Conservation (phyloP, 2,888 invertebrate genomes). For the Limenitis camilla region DNA sequence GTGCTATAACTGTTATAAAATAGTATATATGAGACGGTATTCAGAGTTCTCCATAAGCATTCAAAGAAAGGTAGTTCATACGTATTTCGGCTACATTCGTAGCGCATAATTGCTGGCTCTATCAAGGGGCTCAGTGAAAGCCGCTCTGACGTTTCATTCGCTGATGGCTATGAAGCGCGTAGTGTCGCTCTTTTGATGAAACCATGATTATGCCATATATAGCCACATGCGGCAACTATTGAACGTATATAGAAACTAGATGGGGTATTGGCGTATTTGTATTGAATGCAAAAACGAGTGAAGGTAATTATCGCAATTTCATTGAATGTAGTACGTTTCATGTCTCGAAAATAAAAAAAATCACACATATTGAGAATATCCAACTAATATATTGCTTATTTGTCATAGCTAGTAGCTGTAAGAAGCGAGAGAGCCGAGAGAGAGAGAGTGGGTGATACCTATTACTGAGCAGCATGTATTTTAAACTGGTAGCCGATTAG, state of each 20-base stretch:
- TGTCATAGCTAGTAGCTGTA: too few species aligned
- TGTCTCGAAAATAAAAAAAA: too few species aligned
- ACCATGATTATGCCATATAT: conserved; percentile 64
- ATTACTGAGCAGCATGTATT: too few species aligned
- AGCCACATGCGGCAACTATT: conserved; percentile 28
- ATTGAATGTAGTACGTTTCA: too few species aligned
- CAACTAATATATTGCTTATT: too few species aligned
- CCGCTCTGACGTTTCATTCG: conserved; percentile 45
- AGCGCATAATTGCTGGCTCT: conserved; percentile 54
- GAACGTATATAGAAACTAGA: conserved; percentile 12
- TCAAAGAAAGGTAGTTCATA: neutral
- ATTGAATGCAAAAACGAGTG: neutral
- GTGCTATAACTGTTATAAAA: too few species aligned
- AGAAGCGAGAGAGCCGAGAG: too few species aligned
- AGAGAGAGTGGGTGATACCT: too few species aligned
- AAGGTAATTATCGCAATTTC: too few species aligned
- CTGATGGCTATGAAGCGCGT: conserved; percentile 45
- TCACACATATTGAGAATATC: too few species aligned
- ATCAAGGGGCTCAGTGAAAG: conserved; percentile 54
- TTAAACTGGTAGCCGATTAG: too few species aligned
- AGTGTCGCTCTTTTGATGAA: conserved; percentile 61
- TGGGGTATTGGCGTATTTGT: neutral
- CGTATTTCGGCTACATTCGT: conserved; percentile 13
- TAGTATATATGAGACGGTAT: too few species aligned
- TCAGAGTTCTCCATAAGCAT: neutral